phyloP scores from a whole-genome alignment of 2,888 invertebrate genomes.

The Amphimallon solstitiale region DNA sequence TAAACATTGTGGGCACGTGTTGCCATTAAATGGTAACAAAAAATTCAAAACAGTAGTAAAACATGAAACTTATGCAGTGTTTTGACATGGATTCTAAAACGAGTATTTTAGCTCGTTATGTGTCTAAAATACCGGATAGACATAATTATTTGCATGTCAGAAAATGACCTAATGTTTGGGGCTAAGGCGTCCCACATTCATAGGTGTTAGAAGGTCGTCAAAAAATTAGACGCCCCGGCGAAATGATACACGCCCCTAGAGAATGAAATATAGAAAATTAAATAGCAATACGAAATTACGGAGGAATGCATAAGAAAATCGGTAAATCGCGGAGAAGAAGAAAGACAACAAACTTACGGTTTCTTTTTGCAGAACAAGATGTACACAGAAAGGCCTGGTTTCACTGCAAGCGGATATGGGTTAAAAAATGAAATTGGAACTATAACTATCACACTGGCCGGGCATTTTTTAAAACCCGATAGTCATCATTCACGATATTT shows the following conservation, averaged over 20 bases:
- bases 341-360: constrained; percentile 27
- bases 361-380: constrained; percentile 20
- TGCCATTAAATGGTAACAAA: no score
- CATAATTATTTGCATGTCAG: not conserved
- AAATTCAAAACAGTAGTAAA: no score
- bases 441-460: constrained; percentile 23
- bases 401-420: constrained; percentile 29
- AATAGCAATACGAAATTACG: not conserved
- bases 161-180: constrained; percentile 16
- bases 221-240: constrained; percentile 12
- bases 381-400: constrained; percentile 19
- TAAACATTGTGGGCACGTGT: no score
- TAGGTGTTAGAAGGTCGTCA: constrained; percentile 1
- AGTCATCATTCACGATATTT: constrained; percentile 5
- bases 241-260: constrained; percentile 15
- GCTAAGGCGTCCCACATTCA: constrained; percentile 11
- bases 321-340: constrained; percentile 10
- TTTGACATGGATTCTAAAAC: no score
- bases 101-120: no score
- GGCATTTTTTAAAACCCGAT: constrained; percentile 14
- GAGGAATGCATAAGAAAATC: not conserved
- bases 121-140: not conserved
- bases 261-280: not conserved
- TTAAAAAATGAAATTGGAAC: constrained; percentile 29
- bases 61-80: no score